Evolutionary conservation across 2,888 invertebrate species (phyloP), one percentile per base, ranked within the genome.

Genomic region (Ennomos fuscantarius): DNA sequence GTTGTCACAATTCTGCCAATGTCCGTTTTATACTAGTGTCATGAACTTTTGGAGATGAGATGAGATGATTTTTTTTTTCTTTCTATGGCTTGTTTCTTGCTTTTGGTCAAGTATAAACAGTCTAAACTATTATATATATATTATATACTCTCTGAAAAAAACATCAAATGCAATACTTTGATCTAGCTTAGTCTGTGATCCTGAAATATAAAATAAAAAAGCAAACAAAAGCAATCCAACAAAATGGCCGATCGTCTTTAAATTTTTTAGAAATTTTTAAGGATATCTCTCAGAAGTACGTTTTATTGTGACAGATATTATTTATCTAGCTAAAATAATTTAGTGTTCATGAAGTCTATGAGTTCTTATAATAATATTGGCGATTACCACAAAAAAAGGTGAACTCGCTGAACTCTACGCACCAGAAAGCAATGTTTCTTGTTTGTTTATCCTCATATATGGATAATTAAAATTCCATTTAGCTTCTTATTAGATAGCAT

Each of bases 191-290:
- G 24, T 24, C 24, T 24, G 24, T 24, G 15, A 1, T 15, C 15
- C 15, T 15, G 32, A 32, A 47, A 45, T 57, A 49, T 43, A 49
- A 57, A 54, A 62, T 64, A 69, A 68, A 73, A 56, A 68, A 60
- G 48, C 57, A 68, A 68, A 71, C 61, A 72, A 79, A 77, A 62
- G 48, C 49, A 62, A 60, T 77, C 76, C 82, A 84, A 87, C 87
- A 87, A 88, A 87, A 88, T 88, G 87, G 87, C 87, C 75, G 87
- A 81, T 74, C 63, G 62, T 71, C 63, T 64, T 45, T 66, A 61
- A 78, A 73, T 77, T 74, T 78, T 80, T 78, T 69, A 70, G 74
- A 74, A 76, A 68, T 71, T 79, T 73, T 73, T 78, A 74, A 71
- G 76, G 70, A 70, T 72, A 24, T 68, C 69, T 48, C 69, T 56